A percentile compares a stretch with the other conserved stretches of the same genome.
Conservation (phyloP, 2,888 invertebrate species). For the Stramonita haemastoma region DNA sequence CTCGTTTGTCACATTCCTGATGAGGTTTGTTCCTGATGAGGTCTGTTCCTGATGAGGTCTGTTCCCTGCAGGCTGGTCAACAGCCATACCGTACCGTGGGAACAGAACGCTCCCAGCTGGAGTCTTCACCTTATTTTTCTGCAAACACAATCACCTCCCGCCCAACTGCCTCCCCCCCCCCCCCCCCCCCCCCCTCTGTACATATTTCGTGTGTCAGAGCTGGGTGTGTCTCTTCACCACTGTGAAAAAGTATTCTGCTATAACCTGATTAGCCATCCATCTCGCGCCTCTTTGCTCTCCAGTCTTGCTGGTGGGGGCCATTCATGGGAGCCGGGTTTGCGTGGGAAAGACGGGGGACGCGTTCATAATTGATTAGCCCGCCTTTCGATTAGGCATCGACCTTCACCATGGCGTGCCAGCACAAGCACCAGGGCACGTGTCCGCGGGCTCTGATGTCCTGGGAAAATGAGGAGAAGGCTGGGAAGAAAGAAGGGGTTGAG, state of each 20-base stretch:
- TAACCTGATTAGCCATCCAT: no score
- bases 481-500: not conserved
- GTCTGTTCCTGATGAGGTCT: no score
- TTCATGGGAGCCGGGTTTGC: not conserved
- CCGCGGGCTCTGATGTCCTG: constrained; percentile 22
- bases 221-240: not conserved
- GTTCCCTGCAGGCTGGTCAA: not conserved
- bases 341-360: constrained; percentile 27
- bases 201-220: not conserved
- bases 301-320: no score
- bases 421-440: constrained; percentile 32
- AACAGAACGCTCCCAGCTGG: not conserved
- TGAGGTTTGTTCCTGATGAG: no score
- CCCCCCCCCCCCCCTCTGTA: not conserved
- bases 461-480: not conserved
- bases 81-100: not conserved
- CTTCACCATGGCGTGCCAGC: constrained; percentile 38
- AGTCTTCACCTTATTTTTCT: not conserved
- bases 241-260: not conserved
- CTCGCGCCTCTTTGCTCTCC: no score
- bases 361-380: constrained; percentile 37
- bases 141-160: not conserved
- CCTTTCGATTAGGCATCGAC: constrained; percentile 40
- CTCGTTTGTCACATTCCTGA: no score
- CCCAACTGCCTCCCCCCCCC: not conserved